Percentiles rank a stretch among this genome's conserved stretches.
These are phyloP conservation scores for Drosophila virilis DNA, from an alignment of 1,140 invertebrate genomes.

Conservation along the genomic window DNA sequence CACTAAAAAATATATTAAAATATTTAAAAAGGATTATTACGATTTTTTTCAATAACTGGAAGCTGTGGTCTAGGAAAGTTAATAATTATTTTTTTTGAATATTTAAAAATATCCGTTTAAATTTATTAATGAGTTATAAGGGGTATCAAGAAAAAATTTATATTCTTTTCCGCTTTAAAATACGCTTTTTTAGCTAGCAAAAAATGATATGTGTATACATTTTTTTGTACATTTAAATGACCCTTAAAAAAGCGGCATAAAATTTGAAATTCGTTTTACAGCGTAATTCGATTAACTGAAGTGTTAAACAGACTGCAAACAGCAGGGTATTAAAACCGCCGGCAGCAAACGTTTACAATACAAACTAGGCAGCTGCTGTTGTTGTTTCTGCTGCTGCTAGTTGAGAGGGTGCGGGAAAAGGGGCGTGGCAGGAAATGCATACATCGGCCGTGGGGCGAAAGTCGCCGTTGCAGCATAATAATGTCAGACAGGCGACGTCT, in stretches of 20 bases:
- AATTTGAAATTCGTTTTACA: not conserved
- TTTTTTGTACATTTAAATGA: not conserved
- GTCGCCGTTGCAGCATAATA: conserved; percentile 79
- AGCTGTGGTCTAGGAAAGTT: too few species aligned
- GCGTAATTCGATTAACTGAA: conserved; percentile 17
- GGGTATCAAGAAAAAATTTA: too few species aligned
- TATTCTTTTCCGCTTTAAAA: too few species aligned
- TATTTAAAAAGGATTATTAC: too few species aligned
- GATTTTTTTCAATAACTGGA: too few species aligned
- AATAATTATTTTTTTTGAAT: too few species aligned
- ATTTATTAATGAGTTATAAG: too few species aligned
- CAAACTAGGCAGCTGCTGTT: conserved; percentile 8
- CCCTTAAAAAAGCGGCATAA: conserved; percentile 9
- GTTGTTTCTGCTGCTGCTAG: not conserved
- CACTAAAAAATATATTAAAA: too few species aligned
- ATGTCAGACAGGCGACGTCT: conserved; percentile 80
- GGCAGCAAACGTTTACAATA: not conserved
- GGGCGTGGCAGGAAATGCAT: conserved; percentile 61
- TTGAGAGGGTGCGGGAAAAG: not conserved
- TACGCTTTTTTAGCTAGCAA: too few species aligned
- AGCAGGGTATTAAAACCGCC: conserved; percentile 23
- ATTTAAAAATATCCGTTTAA: too few species aligned
- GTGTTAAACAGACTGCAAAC: not conserved
- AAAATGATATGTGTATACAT: too few species aligned
- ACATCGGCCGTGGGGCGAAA: conserved; percentile 61